Evolutionary conservation across 2,797 vertebrate species (phyloP).

Genomic region (Oreortyx pictus): DNA sequence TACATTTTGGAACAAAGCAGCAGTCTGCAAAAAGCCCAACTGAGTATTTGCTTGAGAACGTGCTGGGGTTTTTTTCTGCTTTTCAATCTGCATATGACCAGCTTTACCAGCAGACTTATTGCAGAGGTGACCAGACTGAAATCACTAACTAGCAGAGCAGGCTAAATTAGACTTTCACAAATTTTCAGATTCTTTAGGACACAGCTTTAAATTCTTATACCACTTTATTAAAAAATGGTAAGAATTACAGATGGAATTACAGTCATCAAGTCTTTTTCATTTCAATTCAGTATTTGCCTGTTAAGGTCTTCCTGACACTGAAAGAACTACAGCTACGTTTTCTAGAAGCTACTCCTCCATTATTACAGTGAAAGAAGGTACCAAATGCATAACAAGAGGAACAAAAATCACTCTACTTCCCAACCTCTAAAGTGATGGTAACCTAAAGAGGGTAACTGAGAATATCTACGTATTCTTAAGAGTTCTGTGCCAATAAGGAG

Average conservation of each 20-base stretch:
- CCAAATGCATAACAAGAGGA: not conserved
- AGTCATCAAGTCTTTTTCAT: not conserved
- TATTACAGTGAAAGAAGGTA: not conserved
- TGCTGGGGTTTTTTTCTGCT: not conserved
- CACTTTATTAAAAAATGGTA: not conserved
- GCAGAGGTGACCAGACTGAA: not conserved
- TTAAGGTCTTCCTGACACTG: not conserved
- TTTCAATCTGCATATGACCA: no score
- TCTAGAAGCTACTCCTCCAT: not conserved
- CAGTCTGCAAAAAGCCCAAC: not conserved
- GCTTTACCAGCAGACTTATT: not conserved
- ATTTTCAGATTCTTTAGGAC: not conserved
- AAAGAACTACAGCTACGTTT: not conserved
- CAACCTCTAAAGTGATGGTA: not conserved
- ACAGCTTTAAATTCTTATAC: not conserved
- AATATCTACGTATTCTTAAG: not conserved
- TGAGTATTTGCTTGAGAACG: not conserved
- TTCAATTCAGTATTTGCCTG: not conserved
- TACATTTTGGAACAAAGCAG: not conserved
- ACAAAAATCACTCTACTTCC: not conserved
- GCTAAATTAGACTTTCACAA: not conserved
- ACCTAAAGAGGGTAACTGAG: not conserved
- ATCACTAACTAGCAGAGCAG: not conserved
- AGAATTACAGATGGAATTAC: not conserved
- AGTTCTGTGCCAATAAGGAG: not conserved